Base-by-base conservation (phyloP, 2,797 vertebrate species). In the Bovichtus variegatus region DNA sequence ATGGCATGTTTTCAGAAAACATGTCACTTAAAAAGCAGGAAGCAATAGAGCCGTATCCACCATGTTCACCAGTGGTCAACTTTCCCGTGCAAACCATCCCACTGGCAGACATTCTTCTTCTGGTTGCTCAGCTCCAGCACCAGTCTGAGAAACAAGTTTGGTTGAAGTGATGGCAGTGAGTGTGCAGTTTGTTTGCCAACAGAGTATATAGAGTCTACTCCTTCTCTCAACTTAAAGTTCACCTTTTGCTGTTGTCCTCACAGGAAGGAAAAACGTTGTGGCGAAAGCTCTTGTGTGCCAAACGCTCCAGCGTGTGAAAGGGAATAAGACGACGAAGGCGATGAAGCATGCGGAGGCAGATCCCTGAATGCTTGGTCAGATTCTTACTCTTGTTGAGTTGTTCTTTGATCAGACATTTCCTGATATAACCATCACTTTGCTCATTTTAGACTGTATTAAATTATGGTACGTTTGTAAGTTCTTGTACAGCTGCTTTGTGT, bases 11-110 rank as follows among this genome's bases (percentile, higher is more conserved):
- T 66, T 41, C n/a, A 38, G 25, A 49, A 74, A 71, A 44, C 6
- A 43, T 51, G 72, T 79, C 36, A 65, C 66, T 71, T 71, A 49
- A 54, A 44, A 80, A 67, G 71, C 43, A 76, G 63, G 73, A 84
- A 67, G 51, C 62, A 77, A n/a, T 76, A 51, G 86, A 40, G 60
- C 25, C 47, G 55, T 2, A 77, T 74, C 0, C 53, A 50, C 61
- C 50, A 53, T 70, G 60, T 63, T 82, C 79, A 77, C n/a, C 72
- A 69, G 81, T 64, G 86, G 81, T 88, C 74, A 88, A n/a, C 75
- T 62, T 61, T 86, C 87, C 77, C 61, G 62, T 85, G 71, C 76
- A 72, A 81, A 74, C 21, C 47, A 47, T 76, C 51, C 64, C 19
- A 21, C 36, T 78, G 82, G 73, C 54, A 19, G 23, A 71, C n/a